Conservation (phyloP, 2,113 vertebrate species). For the Dromaius novaehollandiae region DNA sequence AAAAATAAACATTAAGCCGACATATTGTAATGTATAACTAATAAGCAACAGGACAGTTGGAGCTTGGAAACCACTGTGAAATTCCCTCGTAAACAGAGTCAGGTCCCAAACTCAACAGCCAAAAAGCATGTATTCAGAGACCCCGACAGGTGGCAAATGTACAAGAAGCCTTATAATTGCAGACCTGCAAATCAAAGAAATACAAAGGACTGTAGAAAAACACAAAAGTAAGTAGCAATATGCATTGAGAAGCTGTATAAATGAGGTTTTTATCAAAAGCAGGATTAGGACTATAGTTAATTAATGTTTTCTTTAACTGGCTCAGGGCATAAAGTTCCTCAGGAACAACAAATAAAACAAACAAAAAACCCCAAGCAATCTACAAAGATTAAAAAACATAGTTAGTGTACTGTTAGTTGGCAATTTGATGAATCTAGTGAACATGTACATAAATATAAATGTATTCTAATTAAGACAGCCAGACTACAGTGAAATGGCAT, state of each 20-base stretch:
- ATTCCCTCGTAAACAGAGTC: background rate
- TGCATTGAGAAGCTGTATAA: background rate
- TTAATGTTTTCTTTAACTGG: background rate
- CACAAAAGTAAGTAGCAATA: background rate
- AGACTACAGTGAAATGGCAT: background rate
- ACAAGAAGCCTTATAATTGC: background rate
- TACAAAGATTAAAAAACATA: background rate
- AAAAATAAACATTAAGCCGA: background rate
- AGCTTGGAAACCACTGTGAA: background rate
- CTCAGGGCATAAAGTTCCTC: background rate
- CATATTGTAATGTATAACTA: background rate
- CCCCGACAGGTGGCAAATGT: background rate
- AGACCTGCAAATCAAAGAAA: background rate
- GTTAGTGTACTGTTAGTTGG: background rate
- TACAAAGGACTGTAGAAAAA: background rate
- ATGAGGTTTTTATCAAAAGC: background rate
- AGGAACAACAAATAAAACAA: background rate
- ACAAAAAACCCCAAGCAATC: background rate
- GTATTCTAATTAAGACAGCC: background rate
- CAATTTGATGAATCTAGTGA: background rate
- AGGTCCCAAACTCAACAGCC: background rate
- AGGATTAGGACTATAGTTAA: background rate
- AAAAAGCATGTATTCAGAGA: background rate
- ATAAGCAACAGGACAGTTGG: background rate
- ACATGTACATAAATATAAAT: background rate